Evolutionary conservation across 1,140 invertebrate genomes (phyloP).

Genomic region (Thaumetopoea pityocampa): DNA sequence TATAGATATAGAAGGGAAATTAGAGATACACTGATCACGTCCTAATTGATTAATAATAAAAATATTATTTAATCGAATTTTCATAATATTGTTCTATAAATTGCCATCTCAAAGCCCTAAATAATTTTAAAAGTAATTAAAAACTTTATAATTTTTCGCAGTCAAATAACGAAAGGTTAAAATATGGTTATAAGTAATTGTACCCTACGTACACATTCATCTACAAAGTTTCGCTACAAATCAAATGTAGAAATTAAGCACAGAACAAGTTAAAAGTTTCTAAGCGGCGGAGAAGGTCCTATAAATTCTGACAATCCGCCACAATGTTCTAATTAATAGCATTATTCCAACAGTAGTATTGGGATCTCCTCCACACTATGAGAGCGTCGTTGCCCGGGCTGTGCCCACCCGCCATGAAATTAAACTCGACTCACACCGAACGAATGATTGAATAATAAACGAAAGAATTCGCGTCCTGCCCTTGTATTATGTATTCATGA

Average conservation of each 20-base stretch:
- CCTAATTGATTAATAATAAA: too few species aligned
- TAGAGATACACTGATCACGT: too few species aligned
- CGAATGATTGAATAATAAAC: constrained; percentile 76
- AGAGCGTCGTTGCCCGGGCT: constrained; percentile 42
- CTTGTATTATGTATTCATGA: constrained; percentile 75
- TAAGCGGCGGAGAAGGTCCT: constrained; percentile 9
- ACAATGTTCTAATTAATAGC: constrained; percentile 29
- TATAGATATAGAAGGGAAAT: too few species aligned
- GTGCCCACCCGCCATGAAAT: constrained; percentile 74
- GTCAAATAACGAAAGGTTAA: too few species aligned
- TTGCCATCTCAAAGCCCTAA: too few species aligned
- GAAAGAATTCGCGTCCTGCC: constrained; percentile 73
- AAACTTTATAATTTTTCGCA: too few species aligned
- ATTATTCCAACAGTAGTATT: constrained; percentile 27
- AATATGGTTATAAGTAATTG: too few species aligned
- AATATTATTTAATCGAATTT: too few species aligned
- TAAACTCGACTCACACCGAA: constrained; percentile 72
- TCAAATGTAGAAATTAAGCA: constrained; percentile 19
- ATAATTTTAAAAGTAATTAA: too few species aligned
- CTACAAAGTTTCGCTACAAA: too few species aligned
- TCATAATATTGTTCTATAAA: too few species aligned
- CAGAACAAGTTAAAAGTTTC: constrained; percentile 18
- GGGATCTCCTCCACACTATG: constrained; percentile 44
- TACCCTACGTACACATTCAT: too few species aligned
- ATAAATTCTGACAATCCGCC: constrained; percentile 26